Base-by-base conservation (phyloP, 2,888 invertebrate genomes). In the Sinodicranocentrus sp. region DNA sequence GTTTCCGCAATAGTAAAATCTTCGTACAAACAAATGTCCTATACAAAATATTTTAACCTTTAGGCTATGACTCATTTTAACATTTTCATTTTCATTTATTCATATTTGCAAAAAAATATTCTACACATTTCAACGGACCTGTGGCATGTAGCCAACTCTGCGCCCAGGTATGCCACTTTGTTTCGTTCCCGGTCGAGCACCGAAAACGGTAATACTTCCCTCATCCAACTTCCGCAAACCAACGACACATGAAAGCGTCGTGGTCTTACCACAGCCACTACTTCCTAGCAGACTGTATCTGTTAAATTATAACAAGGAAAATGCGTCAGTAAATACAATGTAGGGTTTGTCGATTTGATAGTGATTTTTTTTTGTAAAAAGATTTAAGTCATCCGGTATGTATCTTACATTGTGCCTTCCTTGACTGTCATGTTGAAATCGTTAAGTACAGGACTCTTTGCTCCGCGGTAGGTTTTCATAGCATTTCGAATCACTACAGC, bases 211-310 rank as follows among this genome's bases (percentile, higher is more conserved):
- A 88, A 98, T 95, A 90, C 96, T 95, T 2, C 98, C 98, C 1
- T 94, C 93, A 91, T 97, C 95, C 71, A 97, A 92, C 89, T 95
- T 93, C 89, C 97, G 93, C 63, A 97, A 92, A 5, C 98, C 98
- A 33, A 98, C 96, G 89, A 98, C 95, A 91, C 97, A 97, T 67
- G 96, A 95, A 1, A 98, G 93, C 10, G 98, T 92, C 0, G 98
- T 98, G 2, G 87, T 87, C 91, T 98, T 98, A 13, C 97, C 97
- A 90, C 98, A 98, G 33, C 98, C 98, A 80, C 97, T 97, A 6
- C 98, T 97, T 26, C 98, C 98, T 21, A 98, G 92, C 10, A 98
- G 93, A 82, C 98, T 98, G 91, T 98, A 98, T 91, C 98, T 98
- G 92, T 59, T 80, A 52, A 39, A 43, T 70, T 17, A 8, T 17